These are phyloP conservation scores for Amblyraja radiata DNA, from an alignment of 2,797 vertebrate genomes.

Conservation along the genomic window DNA sequence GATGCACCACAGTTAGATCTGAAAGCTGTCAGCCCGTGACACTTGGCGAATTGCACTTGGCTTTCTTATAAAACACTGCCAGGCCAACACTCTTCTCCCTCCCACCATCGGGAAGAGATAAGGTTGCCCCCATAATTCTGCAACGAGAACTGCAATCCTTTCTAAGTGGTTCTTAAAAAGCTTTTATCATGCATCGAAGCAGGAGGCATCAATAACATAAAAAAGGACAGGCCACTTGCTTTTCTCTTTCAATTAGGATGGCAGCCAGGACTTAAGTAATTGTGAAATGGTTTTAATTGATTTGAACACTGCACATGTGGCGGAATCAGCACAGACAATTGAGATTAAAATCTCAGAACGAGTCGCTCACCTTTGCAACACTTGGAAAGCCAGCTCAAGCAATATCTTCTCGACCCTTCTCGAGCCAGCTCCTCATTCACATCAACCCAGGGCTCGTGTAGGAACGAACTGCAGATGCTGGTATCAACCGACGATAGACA, in stretches of 20 bases:
- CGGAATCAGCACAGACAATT: neutral
- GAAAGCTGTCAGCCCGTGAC: neutral
- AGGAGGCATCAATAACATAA: neutral
- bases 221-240: neutral
- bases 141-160: neutral
- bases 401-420: neutral
- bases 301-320: neutral
- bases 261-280: neutral
- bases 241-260: neutral
- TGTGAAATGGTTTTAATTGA: conserved; percentile 3
- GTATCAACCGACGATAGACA: too few species aligned
- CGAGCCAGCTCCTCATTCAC: too few species aligned
- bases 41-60: neutral
- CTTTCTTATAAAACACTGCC: neutral
- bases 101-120: neutral
- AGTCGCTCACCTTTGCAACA: neutral
- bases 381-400: neutral
- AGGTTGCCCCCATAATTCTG: neutral
- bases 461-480: too few species aligned
- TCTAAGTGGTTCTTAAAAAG: neutral
- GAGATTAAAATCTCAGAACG: neutral
- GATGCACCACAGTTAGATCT: neutral
- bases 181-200: neutral
- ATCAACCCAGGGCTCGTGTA: too few species aligned
- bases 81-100: too few species aligned